These are phyloP conservation scores for Trichopoda pennipes DNA, from an alignment of 2,888 invertebrate genomes.

Conservation along the genomic window DNA sequence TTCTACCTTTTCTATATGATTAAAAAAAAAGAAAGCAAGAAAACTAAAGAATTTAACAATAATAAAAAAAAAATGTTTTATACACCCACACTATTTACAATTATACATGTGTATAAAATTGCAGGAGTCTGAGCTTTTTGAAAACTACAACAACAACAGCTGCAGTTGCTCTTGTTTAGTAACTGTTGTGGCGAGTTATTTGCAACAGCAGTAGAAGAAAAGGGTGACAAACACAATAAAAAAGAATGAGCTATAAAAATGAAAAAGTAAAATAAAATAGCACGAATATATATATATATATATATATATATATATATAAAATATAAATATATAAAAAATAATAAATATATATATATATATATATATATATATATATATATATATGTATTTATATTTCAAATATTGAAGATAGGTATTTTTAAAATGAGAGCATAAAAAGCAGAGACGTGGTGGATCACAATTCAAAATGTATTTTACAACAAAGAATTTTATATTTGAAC, in stretches of 20 bases:
- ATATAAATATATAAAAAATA: neutral
- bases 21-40: slow-evolving; percentile 6
- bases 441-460: neutral
- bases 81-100: slow-evolving; percentile 15
- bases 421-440: too few species aligned
- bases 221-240: slow-evolving; percentile 62
- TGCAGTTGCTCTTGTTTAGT: slow-evolving; percentile 50
- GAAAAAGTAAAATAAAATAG: slow-evolving; percentile 31
- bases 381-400: too few species aligned
- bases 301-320: too few species aligned
- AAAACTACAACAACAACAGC: slow-evolving; percentile 19
- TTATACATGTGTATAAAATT: slow-evolving; percentile 15
- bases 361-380: too few species aligned
- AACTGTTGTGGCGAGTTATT: slow-evolving; percentile 61
- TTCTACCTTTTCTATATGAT: slow-evolving; percentile 26
- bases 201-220: slow-evolving; percentile 41
- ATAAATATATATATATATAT: too few species aligned
- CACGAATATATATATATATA: slow-evolving; percentile 6
- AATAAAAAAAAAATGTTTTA: slow-evolving; percentile 1
- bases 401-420: too few species aligned
- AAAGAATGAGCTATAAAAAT: slow-evolving; percentile 59
- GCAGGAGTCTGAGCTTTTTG: slow-evolving; percentile 33
- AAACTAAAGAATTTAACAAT: slow-evolving; percentile 4
- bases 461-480: too few species aligned
- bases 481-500: too few species aligned